Base-by-base conservation (phyloP, 2,888 invertebrate genomes). In the Pharmacophagus antenor region DNA sequence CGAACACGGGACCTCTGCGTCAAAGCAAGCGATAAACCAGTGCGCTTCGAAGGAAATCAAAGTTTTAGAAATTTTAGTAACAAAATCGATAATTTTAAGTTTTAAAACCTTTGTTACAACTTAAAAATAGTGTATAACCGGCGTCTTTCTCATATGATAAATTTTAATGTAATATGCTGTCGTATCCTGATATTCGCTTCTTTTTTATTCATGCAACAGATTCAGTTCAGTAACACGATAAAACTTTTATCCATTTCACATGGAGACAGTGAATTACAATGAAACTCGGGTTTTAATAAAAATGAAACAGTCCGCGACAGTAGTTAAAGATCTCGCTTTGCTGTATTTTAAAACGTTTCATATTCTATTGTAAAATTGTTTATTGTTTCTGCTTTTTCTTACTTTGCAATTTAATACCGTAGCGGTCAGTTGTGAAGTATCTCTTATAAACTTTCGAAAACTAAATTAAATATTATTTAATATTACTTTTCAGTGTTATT, bases 321-420 rank as follows among this genome's bases (percentile, higher is more conserved):
- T 37, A 44, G 31, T 44, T 46, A 44, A 18, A 18, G 37, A 31
- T 22, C 37, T 12, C 48, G 48, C 17, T 55, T 55, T 17, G 23
- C 20, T 21, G 18, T 55, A 55, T 59, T 50, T 46, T 44, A 50
- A 37, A 55, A 44, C 50, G 55, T 46, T 60, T 60, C 55, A 55
- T 50, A 46, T 42, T 44, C 55, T 44, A 60, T 60, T 55, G 59
- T 60, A 6, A 6, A 50, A 55, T n/a, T 37, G 17, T 44, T 50
- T 37, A 60, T 60, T 60, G 59, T 60, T 55, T 46, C 37, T 50
- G 41, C 41, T 46, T 55, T 37, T 20, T 54, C 41, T 50, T 18
- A 44, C 27, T 58, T 58, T 46, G 46, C 20, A 48, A 48, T 49
- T 44, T 54, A 58, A 48, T 59, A 54, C 50, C 42, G 31, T 22